These are phyloP conservation scores for Spondyliosoma cantharus DNA, from an alignment of 2,797 vertebrate genomes.

Conservation along the genomic window DNA sequence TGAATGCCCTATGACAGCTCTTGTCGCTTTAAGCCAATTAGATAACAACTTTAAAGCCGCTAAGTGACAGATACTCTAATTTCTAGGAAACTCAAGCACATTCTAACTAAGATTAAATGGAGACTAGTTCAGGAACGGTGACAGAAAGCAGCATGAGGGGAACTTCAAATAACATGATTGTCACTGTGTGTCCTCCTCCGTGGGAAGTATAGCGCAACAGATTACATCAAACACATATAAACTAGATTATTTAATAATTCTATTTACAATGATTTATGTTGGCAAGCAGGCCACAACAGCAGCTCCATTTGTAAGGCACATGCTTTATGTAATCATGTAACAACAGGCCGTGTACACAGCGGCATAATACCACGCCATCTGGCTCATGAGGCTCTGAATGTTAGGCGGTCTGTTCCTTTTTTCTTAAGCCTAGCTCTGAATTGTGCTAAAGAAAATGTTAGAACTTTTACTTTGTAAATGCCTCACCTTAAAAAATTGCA, in stretches of 20 bases:
- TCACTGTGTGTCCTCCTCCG: slow-evolving; percentile 7
- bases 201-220: slow-evolving; percentile 38
- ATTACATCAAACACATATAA: slow-evolving; percentile 72
- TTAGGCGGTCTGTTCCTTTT: slow-evolving; percentile 66
- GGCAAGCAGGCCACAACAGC: slow-evolving; percentile 68
- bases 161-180: neutral
- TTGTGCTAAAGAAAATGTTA: slow-evolving; percentile 35
- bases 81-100: slow-evolving; percentile 19
- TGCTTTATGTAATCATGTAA: slow-evolving; percentile 79
- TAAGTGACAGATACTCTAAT: slow-evolving; percentile 43
- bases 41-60: slow-evolving; percentile 42
- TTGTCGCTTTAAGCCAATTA: slow-evolving; percentile 56
- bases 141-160: slow-evolving; percentile 9
- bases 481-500: neutral
- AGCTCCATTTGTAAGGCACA: slow-evolving; percentile 79
- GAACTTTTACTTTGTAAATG: neutral
- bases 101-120: slow-evolving; percentile 21
- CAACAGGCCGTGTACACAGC: slow-evolving; percentile 72
- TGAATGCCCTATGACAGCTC: slow-evolving; percentile 34
- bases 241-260: slow-evolving; percentile 74
- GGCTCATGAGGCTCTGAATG: slow-evolving; percentile 70
- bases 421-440: slow-evolving; percentile 56
- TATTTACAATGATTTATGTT: slow-evolving; percentile 74
- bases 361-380: slow-evolving; percentile 81
- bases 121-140: neutral